Evolutionary conservation across 2,888 invertebrate species (phyloP).

Genomic region (Tanytarsus gracilentus): DNA sequence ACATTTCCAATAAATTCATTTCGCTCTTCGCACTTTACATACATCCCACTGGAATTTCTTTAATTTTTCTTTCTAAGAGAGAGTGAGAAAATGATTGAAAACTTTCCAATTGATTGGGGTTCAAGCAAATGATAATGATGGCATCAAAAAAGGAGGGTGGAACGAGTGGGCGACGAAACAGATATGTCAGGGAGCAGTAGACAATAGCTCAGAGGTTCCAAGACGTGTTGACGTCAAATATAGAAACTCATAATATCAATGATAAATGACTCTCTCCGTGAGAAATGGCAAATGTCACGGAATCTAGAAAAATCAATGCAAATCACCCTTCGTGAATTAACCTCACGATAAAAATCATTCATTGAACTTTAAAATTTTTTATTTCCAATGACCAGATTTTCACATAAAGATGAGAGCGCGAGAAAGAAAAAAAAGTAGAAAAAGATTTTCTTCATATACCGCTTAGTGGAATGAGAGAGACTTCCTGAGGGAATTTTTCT

Average conservation of each 20-base stretch:
- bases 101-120: constrained; percentile 4
- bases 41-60: not conserved
- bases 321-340: too few relatives aligned
- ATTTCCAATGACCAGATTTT: constrained; percentile 15
- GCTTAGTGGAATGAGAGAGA: not conserved
- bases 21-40: not conserved
- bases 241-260: constrained; percentile 4
- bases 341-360: too few relatives aligned
- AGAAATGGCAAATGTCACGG: not conserved
- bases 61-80: not conserved
- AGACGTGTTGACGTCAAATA: constrained; percentile 18
- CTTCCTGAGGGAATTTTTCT: constrained; percentile 3
- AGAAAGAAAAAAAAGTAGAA: not conserved
- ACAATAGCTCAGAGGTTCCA: constrained; percentile 6
- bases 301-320: not conserved
- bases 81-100: not conserved
- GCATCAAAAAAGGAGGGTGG: not conserved
- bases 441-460: too few relatives aligned
- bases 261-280: constrained; percentile 2
- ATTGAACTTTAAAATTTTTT: too few relatives aligned
- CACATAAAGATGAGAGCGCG: not conserved
- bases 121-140: constrained; percentile 4
- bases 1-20: constrained; percentile 11
- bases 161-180: not conserved
- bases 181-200: not conserved